Evolutionary conservation across 1,140 invertebrate species (phyloP).

Genomic region (Euborellia annulipes): DNA sequence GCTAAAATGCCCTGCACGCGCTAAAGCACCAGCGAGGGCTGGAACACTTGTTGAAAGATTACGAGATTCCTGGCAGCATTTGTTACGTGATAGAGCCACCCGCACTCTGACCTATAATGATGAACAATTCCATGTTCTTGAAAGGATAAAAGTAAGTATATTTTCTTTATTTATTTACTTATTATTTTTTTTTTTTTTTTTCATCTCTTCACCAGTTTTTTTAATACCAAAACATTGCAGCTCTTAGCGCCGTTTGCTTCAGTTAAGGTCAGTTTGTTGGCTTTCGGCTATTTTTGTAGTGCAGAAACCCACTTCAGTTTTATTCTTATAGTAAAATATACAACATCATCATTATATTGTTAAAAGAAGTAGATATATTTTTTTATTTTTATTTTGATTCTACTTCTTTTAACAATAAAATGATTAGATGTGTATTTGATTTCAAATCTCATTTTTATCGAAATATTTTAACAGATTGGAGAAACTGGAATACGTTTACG

Average conservation of each 20-base stretch:
- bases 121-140: conserved; percentile 83
- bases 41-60: conserved; percentile 59
- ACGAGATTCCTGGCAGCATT: conserved; percentile 81
- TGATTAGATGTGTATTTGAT: neutral
- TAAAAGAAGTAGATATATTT: too few species aligned
- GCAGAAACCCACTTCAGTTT: too few species aligned
- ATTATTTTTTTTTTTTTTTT: conserved; percentile 9
- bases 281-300: too few species aligned
- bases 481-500: conserved; percentile 54
- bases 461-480: conserved; percentile 31
- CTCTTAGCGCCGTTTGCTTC: too few species aligned
- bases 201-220: too few species aligned
- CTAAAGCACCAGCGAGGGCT: conserved; percentile 49
- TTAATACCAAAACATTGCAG: too few species aligned
- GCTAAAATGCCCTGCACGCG: conserved; percentile 47
- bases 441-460: neutral
- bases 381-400: too few species aligned
- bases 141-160: conserved; percentile 45
- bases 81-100: conserved; percentile 70
- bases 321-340: too few species aligned
- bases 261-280: too few species aligned
- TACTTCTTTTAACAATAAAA: too few species aligned
- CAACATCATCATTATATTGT: too few species aligned
- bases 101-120: conserved; percentile 75
- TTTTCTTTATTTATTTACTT: conserved; percentile 4